Evolutionary conservation across 2,113 vertebrate genomes (phyloP).

Genomic region (Epinephelus moara): DNA sequence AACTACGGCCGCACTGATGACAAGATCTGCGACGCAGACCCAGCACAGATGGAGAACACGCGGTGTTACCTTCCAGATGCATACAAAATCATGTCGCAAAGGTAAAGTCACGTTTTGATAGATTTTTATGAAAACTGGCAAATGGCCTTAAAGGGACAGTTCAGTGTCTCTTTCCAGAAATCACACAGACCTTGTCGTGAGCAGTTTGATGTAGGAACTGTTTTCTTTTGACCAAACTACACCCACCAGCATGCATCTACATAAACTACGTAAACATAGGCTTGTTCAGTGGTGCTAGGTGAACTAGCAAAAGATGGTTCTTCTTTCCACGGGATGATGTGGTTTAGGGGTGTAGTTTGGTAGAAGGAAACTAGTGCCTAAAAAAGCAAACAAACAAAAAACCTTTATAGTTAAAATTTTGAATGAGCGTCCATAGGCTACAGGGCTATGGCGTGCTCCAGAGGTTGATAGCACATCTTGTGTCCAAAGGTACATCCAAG

Average conservation of each 20-base stretch:
- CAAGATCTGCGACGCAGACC: constrained; percentile 99
- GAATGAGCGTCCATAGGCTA: not conserved
- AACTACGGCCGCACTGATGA: constrained; percentile 98
- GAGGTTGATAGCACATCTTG: not conserved
- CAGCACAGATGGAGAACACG: constrained; percentile 99
- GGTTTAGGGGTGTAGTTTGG: no score
- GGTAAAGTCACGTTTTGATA: constrained; percentile 80
- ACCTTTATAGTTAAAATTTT: not conserved
- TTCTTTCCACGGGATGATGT: no score
- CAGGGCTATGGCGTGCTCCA: not conserved
- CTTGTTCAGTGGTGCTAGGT: no score
- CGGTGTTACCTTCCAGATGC: constrained; percentile 98
- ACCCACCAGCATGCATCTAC: no score
- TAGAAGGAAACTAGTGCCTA: no score
- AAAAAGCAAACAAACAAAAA: no score
- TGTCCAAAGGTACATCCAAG: not conserved
- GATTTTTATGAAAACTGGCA: not conserved
- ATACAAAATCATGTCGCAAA: constrained; percentile 99
- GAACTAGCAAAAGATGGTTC: no score
- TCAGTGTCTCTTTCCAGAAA: no score
- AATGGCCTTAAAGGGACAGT: not conserved
- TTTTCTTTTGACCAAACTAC: no score
- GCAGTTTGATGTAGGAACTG: no score
- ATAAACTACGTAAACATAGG: no score
- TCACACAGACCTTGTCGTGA: no score